Percentiles rank a stretch among this genome's conserved stretches.
These are phyloP conservation scores for Aphrocallistes beatrix DNA, from an alignment of 37 sponge, comb jelly and placozoan species.

Conservation along the genomic window DNA sequence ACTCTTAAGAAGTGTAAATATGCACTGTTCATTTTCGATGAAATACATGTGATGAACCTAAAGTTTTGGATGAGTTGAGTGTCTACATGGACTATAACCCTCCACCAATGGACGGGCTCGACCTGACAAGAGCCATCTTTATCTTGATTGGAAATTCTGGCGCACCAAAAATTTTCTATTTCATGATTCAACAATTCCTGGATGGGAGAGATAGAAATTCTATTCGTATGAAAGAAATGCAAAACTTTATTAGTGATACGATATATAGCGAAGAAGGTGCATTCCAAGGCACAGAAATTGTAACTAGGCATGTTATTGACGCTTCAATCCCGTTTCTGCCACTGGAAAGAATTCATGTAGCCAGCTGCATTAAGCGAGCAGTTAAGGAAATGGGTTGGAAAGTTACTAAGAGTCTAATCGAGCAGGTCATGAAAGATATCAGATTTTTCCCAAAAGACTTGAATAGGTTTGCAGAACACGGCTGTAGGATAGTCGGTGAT, in stretches of 20 bases:
- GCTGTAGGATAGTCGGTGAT: neutral
- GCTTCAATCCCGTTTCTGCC: constrained; percentile 25
- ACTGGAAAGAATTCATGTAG: neutral
- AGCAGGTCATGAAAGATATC: neutral
- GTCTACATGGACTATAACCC: neutral
- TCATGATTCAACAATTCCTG: neutral
- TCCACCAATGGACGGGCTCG: constrained; percentile 20
- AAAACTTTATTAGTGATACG: neutral
- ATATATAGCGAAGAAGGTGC: neutral
- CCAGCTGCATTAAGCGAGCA: neutral
- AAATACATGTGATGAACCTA: neutral
- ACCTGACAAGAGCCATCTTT: neutral
- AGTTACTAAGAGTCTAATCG: neutral
- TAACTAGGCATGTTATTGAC: constrained; percentile 13
- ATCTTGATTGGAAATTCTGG: constrained; percentile 20
- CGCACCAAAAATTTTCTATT: constrained; percentile 3
- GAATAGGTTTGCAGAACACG: neutral
- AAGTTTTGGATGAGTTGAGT: neutral
- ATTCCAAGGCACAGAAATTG: neutral
- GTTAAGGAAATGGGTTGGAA: neutral
- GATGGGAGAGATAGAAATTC: neutral
- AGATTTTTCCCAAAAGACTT: neutral
- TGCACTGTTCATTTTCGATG: constrained; percentile 18
- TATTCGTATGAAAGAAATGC: constrained; percentile 15
- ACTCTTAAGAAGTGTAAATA: neutral